These are phyloP conservation scores for Mustela lutreola DNA, from an alignment of 2,113 vertebrate species.

Conservation along the genomic window DNA sequence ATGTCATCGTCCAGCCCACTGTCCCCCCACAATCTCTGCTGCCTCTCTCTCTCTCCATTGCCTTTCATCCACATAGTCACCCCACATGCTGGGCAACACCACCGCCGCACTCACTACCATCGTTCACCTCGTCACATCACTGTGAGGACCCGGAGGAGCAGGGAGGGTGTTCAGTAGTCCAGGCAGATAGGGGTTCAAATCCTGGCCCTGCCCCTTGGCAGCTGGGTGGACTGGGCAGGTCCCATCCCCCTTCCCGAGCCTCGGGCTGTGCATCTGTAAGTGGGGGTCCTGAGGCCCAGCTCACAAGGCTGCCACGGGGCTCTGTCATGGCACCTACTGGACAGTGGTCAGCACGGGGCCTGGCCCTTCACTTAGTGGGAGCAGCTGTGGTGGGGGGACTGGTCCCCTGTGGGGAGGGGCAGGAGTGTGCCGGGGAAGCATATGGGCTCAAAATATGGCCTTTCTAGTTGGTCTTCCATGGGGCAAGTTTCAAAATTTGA, in stretches of 20 bases:
- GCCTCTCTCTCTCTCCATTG: fast-evolving
- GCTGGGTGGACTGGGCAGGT: neutral
- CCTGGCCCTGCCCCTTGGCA: fast-evolving
- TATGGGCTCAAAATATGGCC: neutral
- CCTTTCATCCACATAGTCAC: neutral
- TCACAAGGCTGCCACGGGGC: neutral
- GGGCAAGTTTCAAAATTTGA: neutral
- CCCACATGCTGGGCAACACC: neutral
- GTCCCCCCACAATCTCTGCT: neutral
- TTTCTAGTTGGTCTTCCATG: neutral
- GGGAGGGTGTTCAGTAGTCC: neutral
- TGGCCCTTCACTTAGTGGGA: neutral
- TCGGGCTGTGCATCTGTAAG: neutral
- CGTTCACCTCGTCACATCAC: fast-evolving
- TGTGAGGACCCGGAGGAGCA: neutral
- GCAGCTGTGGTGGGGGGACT: neutral
- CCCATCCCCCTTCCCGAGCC: neutral
- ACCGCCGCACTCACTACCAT: neutral
- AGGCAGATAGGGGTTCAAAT: neutral
- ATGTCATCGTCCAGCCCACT: fast-evolving
- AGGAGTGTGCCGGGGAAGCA: neutral
- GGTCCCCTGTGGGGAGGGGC: fast-evolving
- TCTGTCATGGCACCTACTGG: neutral
- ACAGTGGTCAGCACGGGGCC: neutral
- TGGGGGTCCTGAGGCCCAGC: neutral